Conservation (phyloP, 1,140 invertebrate genomes). For the Rhagoletis zephyria region DNA sequence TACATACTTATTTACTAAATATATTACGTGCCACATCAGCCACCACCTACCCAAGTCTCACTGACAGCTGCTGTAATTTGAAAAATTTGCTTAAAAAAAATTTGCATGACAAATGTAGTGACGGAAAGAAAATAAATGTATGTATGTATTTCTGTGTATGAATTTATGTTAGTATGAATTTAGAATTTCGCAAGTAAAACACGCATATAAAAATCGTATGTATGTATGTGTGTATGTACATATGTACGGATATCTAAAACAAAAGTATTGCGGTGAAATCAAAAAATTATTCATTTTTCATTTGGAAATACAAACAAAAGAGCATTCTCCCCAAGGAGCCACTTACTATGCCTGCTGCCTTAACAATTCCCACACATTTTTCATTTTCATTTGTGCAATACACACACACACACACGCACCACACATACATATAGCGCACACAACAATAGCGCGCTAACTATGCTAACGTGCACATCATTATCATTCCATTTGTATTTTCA, state of each 20-base stretch:
- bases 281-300: conserved; percentile 47
- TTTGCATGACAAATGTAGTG: conserved; percentile 29
- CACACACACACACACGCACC: background rate
- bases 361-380: no score
- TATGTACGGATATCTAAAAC: background rate
- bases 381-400: no score
- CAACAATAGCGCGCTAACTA: background rate
- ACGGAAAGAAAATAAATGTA: conserved; percentile 10
- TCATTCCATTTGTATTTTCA: conserved; percentile 71
- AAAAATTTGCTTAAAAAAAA: conserved; percentile 16
- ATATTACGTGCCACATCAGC: background rate
- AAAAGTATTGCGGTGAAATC: conserved; percentile 15
- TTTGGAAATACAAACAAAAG: background rate
- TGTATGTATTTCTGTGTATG: background rate
- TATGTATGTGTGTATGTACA: background rate
- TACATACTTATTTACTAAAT: no score
- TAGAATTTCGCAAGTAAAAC: no score
- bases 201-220: background rate
- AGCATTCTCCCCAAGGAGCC: background rate
- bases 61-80: conserved; percentile 8
- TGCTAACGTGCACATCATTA: conserved; percentile 65
- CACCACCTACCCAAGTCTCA: background rate
- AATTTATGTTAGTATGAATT: no score
- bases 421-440: background rate
- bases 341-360: background rate